Conservation (phyloP, 2,797 vertebrate species). For the Thunnus albacares region DNA sequence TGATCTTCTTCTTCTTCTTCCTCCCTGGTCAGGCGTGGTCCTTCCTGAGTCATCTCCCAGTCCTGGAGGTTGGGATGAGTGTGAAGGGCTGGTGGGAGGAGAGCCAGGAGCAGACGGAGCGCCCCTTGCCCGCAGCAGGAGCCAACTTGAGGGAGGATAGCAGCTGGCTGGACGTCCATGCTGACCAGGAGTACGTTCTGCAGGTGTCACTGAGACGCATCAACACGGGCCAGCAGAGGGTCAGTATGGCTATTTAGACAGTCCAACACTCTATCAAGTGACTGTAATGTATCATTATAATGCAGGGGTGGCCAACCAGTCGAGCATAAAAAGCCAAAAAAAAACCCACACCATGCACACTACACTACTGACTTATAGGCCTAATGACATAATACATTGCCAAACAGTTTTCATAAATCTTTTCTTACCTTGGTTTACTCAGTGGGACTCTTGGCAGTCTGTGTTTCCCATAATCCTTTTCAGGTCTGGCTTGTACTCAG, state of each 20-base stretch:
- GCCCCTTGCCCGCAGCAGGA: constrained; percentile 80
- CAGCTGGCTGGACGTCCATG: constrained; percentile 91
- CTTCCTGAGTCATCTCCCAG: constrained; percentile 92
- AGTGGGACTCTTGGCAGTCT: too few relatives aligned
- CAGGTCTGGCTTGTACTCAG: too few relatives aligned
- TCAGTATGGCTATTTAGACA: constrained; percentile 65
- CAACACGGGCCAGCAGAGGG: constrained; percentile 90
- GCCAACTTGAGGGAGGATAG: constrained; percentile 84
- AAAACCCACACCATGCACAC: too few relatives aligned
- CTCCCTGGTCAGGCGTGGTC: constrained; percentile 89
- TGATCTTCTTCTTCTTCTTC: neutral
- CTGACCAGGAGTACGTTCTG: constrained; percentile 97
- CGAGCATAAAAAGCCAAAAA: too few relatives aligned
- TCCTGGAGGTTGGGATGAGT: constrained; percentile 90
- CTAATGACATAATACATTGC: too few relatives aligned
- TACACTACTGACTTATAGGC: too few relatives aligned
- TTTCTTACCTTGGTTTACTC: too few relatives aligned
- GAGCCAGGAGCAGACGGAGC: constrained; percentile 84
- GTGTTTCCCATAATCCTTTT: too few relatives aligned
- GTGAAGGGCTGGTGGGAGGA: constrained; percentile 94
- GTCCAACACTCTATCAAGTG: neutral
- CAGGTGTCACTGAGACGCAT: constrained; percentile 91
- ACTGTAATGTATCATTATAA: neutral
- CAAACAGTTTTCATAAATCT: too few relatives aligned
- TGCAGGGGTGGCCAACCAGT: too few relatives aligned